These are phyloP conservation scores for Pongo pygmaeus DNA, from an alignment of 2,113 vertebrate genomes.

Conservation along the genomic window DNA sequence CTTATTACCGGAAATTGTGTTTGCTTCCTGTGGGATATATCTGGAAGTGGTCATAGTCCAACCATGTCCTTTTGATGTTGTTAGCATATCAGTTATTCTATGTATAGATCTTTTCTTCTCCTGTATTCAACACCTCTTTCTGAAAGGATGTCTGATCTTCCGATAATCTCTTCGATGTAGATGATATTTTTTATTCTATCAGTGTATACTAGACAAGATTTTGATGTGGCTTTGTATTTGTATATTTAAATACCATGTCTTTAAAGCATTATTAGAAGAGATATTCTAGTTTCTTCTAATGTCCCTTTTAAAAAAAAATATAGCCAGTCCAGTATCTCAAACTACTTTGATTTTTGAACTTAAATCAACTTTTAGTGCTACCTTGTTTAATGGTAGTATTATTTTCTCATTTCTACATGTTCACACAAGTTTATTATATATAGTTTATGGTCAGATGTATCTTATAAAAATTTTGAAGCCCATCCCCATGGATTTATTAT, in stretches of 20 bases:
- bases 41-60: slow-evolving; percentile 29
- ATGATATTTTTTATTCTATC: slow-evolving; percentile 52
- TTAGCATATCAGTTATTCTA: slow-evolving; percentile 22
- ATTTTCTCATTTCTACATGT: slow-evolving; percentile 24
- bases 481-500: neutral
- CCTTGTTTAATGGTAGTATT: slow-evolving; percentile 3
- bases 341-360: neutral
- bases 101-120: slow-evolving; percentile 13
- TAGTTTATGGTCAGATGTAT: slow-evolving; percentile 9
- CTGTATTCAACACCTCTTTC: slow-evolving; percentile 17
- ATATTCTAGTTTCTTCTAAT: slow-evolving; percentile 43
- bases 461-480: neutral
- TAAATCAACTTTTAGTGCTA: neutral
- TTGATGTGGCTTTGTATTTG: slow-evolving; percentile 55
- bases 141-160: slow-evolving; percentile 21
- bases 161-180: slow-evolving; percentile 26
- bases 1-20: slow-evolving; percentile 40
- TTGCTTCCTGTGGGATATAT: slow-evolving; percentile 1
- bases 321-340: neutral
- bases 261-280: slow-evolving; percentile 20
- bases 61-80: neutral
- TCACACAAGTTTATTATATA: neutral
- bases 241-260: slow-evolving; percentile 47
- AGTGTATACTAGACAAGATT: neutral
- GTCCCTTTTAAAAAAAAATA: neutral